Percentiles rank a stretch among this genome's conserved stretches.
phyloP scores from a whole-genome alignment of 2,797 vertebrate genomes.

The Mormyrops boulengeri region DNA sequence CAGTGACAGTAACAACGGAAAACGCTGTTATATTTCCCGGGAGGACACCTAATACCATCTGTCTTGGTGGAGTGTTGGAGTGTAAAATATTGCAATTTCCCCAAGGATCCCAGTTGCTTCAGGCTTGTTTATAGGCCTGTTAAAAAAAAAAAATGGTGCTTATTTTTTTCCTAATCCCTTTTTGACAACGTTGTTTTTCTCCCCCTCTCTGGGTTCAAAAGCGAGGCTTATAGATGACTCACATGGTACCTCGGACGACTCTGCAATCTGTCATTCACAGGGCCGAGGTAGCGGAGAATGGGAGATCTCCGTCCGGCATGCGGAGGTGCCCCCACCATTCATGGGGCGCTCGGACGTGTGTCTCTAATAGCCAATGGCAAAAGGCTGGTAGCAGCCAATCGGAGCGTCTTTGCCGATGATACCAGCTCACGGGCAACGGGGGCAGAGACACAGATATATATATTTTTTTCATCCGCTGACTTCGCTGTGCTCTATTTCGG shows the following conservation, averaged over 20 bases:
- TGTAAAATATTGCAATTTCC: slow-evolving; percentile 24
- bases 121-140: slow-evolving; percentile 25
- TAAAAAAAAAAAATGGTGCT: slow-evolving; percentile 19
- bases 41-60: slow-evolving; percentile 18
- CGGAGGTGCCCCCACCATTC: background rate
- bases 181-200: slow-evolving; percentile 4
- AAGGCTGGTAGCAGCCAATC: background rate
- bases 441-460: background rate
- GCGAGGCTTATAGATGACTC: slow-evolving; percentile 17
- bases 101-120: slow-evolving; percentile 18
- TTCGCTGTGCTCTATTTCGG: slow-evolving; percentile 20
- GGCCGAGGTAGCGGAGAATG: background rate
- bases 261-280: slow-evolving; percentile 3
- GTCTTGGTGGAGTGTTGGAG: slow-evolving; percentile 21
- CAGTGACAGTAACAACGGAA: slow-evolving; percentile 12
- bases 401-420: background rate
- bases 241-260: background rate
- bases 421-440: background rate
- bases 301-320: background rate
- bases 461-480: background rate
- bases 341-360: background rate
- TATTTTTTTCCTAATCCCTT: slow-evolving; percentile 18
- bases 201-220: slow-evolving; percentile 19
- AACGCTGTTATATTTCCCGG: slow-evolving; percentile 5
- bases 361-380: background rate